Evolutionary conservation across 1,140 invertebrate species (phyloP), one percentile per base, ranked within the genome.

Genomic region (Nasonia longicornis): DNA sequence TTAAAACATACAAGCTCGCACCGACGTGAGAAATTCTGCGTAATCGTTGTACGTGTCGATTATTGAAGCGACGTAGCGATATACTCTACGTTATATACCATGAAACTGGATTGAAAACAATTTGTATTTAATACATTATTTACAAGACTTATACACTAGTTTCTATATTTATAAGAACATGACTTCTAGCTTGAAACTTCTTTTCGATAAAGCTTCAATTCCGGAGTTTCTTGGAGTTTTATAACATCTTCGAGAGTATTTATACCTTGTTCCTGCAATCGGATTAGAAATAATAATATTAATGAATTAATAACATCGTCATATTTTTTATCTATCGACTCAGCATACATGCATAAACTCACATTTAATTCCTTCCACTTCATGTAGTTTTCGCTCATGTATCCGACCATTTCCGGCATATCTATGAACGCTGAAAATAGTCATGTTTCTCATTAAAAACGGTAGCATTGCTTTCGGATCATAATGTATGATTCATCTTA

Each of bases 401-500:
- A 93, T 2, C 93, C 93, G 78, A 98, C 94, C 81, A 98, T 92
- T 89, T 98, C 96, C 0, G 96, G 96, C 92, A 98, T 95, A 88
- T 97, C 96, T 85, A 97, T 95, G 89, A 98, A 97, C 75, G 95
- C 97, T 98, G 89, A 31, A 92, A 85, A 84, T 16, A 73, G 3
- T 82, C 83, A 52, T 48, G 29, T 48, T 48, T 38, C 29, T 29
- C 38, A 70, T 26, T 52, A 66, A 71, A 77, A 35, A 58, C 14
- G 67, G 63, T 81, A 45, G 35, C 83, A 84, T 26, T 20, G 7
- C 16, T 79, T 29, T 77, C 69, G 75, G 75, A 69, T 80, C n/a
- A 52, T 38, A 63, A 26, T 45, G 31, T 35, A 35, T 11, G 20
- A 63, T 2, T 14, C 52, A 16, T 73, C 10, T 22, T 29, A 26